Percentiles rank a stretch among this genome's conserved stretches.
These are phyloP conservation scores for Epizoanthus stellaris DNA, from an alignment of 92 coral and sea anemone genomes.

Conservation along the genomic window DNA sequence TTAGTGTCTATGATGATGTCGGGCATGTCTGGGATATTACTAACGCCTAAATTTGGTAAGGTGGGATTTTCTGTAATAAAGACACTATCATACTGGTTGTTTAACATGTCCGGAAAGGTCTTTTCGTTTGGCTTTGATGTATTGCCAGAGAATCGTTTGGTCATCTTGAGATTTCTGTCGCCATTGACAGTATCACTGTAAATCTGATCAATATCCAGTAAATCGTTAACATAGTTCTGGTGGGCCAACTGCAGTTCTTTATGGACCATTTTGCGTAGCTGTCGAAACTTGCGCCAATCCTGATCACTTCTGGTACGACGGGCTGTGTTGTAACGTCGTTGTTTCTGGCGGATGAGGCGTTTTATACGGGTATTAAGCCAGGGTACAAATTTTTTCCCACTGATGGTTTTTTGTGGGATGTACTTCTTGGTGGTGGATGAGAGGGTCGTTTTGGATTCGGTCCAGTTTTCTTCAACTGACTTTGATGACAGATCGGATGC, in stretches of 20 bases:
- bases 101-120: too few relatives aligned
- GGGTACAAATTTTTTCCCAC: not conserved
- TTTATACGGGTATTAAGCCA: constrained; percentile 21
- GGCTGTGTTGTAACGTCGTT: constrained; percentile 17
- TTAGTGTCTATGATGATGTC: too few relatives aligned
- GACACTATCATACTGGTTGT: too few relatives aligned
- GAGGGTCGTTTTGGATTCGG: constrained; percentile 1
- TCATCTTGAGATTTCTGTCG: too few relatives aligned
- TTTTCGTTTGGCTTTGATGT: too few relatives aligned
- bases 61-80: too few relatives aligned
- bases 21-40: too few relatives aligned
- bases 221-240: constrained; percentile 16
- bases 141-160: too few relatives aligned
- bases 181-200: not conserved
- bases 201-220: constrained; percentile 6
- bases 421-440: constrained; percentile 25
- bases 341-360: constrained; percentile 25
- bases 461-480: constrained; percentile 26
- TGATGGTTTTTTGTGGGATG: constrained; percentile 17
- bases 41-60: too few relatives aligned
- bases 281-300: constrained; percentile 26
- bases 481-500: constrained; percentile 7
- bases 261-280: constrained; percentile 18
- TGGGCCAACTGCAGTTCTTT: constrained; percentile 16
- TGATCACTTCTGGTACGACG: constrained; percentile 15